A percentile compares a stretch with the other conserved stretches of the same genome.
Conservation (phyloP, 2,888 invertebrate genomes). For the Agapetus fuscipes region DNA sequence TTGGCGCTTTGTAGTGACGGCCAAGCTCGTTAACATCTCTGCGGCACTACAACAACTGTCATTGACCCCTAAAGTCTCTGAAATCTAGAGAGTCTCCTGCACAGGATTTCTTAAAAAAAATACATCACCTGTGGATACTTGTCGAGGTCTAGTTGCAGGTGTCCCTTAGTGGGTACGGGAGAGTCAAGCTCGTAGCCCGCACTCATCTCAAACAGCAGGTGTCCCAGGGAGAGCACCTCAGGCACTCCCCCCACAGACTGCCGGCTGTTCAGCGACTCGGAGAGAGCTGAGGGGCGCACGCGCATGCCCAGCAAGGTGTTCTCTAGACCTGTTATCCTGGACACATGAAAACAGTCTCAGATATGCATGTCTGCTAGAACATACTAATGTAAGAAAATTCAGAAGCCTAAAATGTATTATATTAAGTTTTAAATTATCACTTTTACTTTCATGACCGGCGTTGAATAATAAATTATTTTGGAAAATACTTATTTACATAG, state of each 20-base stretch:
- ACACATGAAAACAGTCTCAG: too few relatives aligned
- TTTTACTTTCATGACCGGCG: too few relatives aligned
- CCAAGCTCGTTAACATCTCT: too few relatives aligned
- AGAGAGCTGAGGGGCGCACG: constrained; percentile 37
- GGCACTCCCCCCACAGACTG: constrained; percentile 23
- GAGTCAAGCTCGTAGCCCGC: constrained; percentile 72
- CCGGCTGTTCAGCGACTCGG: constrained; percentile 30
- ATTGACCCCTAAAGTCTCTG: too few relatives aligned
- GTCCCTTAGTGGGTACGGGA: constrained; percentile 62
- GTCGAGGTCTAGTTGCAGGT: constrained; percentile 59
- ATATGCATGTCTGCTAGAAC: neutral
- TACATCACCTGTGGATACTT: constrained; percentile 67
- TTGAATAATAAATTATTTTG: too few relatives aligned
- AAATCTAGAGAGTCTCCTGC: too few relatives aligned
- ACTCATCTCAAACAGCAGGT: constrained; percentile 86
- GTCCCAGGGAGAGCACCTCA: constrained; percentile 60
- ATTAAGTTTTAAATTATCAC: neutral
- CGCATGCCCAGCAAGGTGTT: constrained; percentile 72
- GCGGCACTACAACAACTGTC: too few relatives aligned
- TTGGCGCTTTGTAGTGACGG: too few relatives aligned
- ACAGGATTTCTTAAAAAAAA: too few relatives aligned
- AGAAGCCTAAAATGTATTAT: neutral
- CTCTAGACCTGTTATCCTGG: constrained; percentile 77
- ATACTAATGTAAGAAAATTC: neutral
- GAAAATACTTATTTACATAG: too few relatives aligned